Evolutionary conservation across 2,797 vertebrate species (phyloP).

Genomic region (Ficedula albicollis): DNA sequence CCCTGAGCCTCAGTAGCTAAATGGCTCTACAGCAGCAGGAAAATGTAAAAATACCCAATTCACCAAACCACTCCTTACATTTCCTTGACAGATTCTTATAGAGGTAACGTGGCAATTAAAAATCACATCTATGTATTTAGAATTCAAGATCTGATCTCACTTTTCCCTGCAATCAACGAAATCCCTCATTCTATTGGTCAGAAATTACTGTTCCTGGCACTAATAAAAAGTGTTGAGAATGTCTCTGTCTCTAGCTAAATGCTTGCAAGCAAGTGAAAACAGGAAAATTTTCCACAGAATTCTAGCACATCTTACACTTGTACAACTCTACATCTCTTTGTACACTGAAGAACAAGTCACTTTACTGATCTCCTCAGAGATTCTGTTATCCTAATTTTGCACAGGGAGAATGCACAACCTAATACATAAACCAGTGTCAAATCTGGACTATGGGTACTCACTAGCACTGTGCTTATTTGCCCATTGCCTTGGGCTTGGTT

Average conservation of each 20-base stretch:
- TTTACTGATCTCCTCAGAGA: background rate
- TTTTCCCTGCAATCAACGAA: background rate
- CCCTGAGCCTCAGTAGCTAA: background rate
- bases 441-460: background rate
- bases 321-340: no score
- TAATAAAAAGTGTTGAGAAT: no score
- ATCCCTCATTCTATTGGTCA: background rate
- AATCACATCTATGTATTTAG: fast-evolving
- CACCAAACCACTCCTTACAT: background rate
- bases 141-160: background rate
- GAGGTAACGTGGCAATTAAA: fast-evolving
- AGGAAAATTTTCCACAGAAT: background rate
- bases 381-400: background rate
- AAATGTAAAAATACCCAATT: background rate
- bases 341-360: background rate
- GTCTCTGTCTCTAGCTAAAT: background rate
- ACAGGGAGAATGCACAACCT: background rate
- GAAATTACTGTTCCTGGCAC: background rate
- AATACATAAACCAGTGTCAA: background rate
- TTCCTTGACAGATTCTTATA: background rate
- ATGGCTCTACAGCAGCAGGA: background rate
- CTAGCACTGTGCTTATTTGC: fast-evolving
- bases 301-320: background rate
- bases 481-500: background rate
- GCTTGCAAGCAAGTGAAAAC: background rate